Evolutionary conservation across 2,113 vertebrate genomes (phyloP).

Genomic region (Tautogolabrus adspersus): DNA sequence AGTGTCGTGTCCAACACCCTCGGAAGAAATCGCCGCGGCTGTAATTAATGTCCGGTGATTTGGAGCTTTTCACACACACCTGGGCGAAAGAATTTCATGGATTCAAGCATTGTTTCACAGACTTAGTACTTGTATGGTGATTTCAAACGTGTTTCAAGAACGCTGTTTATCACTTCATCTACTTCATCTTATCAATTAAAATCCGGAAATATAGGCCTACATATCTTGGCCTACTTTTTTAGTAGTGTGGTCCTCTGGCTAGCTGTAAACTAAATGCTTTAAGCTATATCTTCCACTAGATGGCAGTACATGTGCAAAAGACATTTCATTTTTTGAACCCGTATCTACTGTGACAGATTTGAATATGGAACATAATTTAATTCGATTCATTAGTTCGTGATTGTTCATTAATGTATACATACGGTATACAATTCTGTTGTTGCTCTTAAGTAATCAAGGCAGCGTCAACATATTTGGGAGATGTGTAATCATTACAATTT

Average conservation of each 20-base stretch:
- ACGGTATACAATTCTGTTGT: too few relatives aligned
- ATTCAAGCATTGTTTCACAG: neutral
- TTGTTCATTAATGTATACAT: too few relatives aligned
- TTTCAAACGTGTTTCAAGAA: neutral
- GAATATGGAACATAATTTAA: too few relatives aligned
- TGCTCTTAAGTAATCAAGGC: too few relatives aligned
- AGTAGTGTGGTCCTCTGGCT: neutral
- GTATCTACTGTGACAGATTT: too few relatives aligned
- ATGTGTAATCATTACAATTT: too few relatives aligned
- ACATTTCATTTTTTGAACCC: neutral
- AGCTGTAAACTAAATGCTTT: neutral
- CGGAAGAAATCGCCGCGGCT: constrained; percentile 24
- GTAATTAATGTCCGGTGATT: constrained; percentile 20
- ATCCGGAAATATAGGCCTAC: too few relatives aligned
- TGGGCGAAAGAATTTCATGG: neutral
- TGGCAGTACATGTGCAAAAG: constrained; percentile 29
- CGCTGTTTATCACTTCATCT: neutral
- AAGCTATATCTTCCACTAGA: constrained; percentile 26
- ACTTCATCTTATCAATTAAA: too few relatives aligned
- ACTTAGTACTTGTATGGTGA: neutral
- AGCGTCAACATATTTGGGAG: too few relatives aligned
- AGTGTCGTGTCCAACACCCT: neutral
- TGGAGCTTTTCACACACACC: constrained; percentile 29
- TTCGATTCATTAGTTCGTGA: too few relatives aligned
- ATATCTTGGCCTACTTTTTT: neutral